Evolutionary conservation across 2,888 invertebrate species (phyloP), one percentile per base, ranked within the genome.

Genomic region (Zygaena filipendulae): DNA sequence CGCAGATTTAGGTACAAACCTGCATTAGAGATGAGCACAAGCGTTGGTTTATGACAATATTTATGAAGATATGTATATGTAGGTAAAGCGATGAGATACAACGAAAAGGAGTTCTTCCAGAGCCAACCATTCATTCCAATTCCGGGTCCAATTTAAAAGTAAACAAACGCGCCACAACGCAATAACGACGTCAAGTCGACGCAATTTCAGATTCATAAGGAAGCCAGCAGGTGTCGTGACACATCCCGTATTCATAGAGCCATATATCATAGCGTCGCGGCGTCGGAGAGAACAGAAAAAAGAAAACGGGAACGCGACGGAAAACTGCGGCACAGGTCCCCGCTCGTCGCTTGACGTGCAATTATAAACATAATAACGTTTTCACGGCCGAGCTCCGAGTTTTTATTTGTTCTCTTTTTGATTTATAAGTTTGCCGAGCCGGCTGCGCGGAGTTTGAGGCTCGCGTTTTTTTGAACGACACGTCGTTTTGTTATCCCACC

Each of bases 281-380:
- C 52, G 54, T 49, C 54, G 52, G 62, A 61, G 55, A 57, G 59
- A 50, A 46, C 36, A 38, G 40, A 44, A 43, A 48, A 49, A 50
- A 50, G 53, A 49, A 42, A 41, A 41, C 40, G 45, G 41, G 38
- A 56, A 49, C 45, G 45, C 48, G n/a, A n/a, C 56, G 49, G 48
- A 52, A 59, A 56, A 58, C 50, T 51, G 51, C 56, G 49, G 48
- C 49, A 38, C 48, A 48, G 44, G 46, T 47, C 49, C 47, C 49
- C 52, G 55, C 60, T 60, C 61, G 59, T 53, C 64, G 16, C 7
- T 64, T 77, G 79, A 79, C 77, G 71, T 77, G 72, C 79, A 79
- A 79, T 79, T 79, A 79, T 71, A 79, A 72, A 75, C 75, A 77
- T 79, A 79, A 79, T 77, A 79, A 77, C 70, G 67, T 70, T 75